Evolutionary conservation across 2,113 vertebrate species (phyloP), one percentile per base, ranked within the genome.

Genomic region (Myocastor coypus): DNA sequence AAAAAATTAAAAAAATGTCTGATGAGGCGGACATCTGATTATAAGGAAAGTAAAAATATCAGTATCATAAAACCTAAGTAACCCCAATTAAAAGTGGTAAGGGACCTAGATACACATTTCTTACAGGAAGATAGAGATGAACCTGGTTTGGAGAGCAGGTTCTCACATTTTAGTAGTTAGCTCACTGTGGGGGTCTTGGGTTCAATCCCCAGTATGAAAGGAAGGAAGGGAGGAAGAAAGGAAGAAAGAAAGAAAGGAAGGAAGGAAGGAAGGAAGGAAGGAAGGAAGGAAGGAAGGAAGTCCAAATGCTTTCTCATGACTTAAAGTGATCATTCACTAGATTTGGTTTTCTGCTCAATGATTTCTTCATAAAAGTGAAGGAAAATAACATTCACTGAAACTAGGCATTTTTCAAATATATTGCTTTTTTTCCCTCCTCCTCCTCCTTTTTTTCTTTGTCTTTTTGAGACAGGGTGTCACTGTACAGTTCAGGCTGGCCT

Each of bases 331-430:
- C 13, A n/a, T 81, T 94, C 24, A 77, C 37, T 42, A 77, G 59
- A 28, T 52, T 92, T 96, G 66, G 19, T 88, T 30, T 91, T 95
- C 12, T 92, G 50, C 40, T 88, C 5, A 87, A 55, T 24, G 83
- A 80, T 57, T 92, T 13, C 63, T 89, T 37, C 57, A 78, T 24
- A 37, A 40, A 88, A 84, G 7, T 88, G 10, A 80, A 95, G 32
- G 82, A 91, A 96, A 83, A 1, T 77, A 83, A 84, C 46, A 55
- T 81, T 97, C 24, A 63, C 2, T 16, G 2, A 93, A 93, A 50
- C 32, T 83, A 55, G 37, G 37, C 24, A 34, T 22, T 42, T 42
- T 80, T 87, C 46, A 93, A 30, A 26, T 28, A 16, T 46, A 77
- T 30, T 7, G 69, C n/a, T 91, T 85, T 73, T 40, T 20, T 13